phyloP scores from a whole-genome alignment of 2,888 invertebrate species.

The Diarsia brunnea region DNA sequence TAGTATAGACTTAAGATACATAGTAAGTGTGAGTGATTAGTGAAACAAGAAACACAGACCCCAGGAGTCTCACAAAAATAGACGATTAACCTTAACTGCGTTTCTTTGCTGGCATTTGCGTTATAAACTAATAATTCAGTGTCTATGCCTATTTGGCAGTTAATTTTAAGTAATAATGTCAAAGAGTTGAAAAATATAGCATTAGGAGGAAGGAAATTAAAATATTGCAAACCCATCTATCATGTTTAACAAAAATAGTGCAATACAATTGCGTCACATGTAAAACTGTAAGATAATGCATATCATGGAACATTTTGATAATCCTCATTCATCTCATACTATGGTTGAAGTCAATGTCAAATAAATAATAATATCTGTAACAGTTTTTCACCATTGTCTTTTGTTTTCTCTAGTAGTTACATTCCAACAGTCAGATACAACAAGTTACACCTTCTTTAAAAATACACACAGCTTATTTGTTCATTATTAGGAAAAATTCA shows the following conservation, averaged over 20 bases:
- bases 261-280: constrained; percentile 8
- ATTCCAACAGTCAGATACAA: constrained; percentile 79
- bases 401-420: constrained; percentile 70
- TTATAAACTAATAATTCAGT: constrained; percentile 7
- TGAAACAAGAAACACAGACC: background rate
- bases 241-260: constrained; percentile 13
- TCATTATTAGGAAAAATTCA: constrained; percentile 87
- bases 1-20: background rate
- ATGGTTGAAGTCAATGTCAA: constrained; percentile 60
- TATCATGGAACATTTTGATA: background rate
- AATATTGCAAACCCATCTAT: background rate
- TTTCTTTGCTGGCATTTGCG: background rate
- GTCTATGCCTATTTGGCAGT: background rate
- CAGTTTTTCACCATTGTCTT: constrained; percentile 72
- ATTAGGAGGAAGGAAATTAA: background rate
- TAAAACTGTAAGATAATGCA: constrained; percentile 22
- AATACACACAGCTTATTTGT: constrained; percentile 81
- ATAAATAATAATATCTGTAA: constrained; percentile 65
- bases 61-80: background rate
- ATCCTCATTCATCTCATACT: constrained; percentile 31
- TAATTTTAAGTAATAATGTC: background rate
- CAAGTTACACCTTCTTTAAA: constrained; percentile 80
- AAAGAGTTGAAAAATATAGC: background rate
- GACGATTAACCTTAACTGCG: background rate
- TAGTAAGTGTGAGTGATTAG: background rate